Percentiles rank a stretch among this genome's conserved stretches.
phyloP scores from a whole-genome alignment of 1,140 invertebrate genomes.

The Megathymus violae region DNA sequence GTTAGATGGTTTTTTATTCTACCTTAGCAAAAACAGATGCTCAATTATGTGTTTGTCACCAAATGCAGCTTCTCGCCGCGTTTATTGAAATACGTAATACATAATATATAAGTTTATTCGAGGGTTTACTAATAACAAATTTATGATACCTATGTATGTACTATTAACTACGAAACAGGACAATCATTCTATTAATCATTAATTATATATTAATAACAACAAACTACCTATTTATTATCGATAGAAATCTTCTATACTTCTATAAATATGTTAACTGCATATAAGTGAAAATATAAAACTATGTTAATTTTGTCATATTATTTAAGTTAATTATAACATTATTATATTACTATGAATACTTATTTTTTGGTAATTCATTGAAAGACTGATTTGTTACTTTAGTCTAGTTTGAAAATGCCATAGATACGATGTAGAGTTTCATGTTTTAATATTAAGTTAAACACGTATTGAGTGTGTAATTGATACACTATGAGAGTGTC shows the following conservation, averaged over 20 bases:
- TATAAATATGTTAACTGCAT: slow-evolving; percentile 50
- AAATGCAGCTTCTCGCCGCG: slow-evolving; percentile 32
- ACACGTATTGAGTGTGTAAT: slow-evolving; percentile 66
- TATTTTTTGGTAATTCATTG: slow-evolving; percentile 76
- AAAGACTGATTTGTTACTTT: slow-evolving; percentile 83
- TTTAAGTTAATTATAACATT: slow-evolving; percentile 60
- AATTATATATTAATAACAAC: slow-evolving; percentile 10
- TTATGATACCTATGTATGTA: slow-evolving; percentile 26
- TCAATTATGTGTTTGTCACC: slow-evolving; percentile 64
- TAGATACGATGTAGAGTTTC: slow-evolving; percentile 75
- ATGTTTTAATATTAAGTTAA: slow-evolving; percentile 65
- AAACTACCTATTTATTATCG: slow-evolving; percentile 36
- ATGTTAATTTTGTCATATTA: slow-evolving; percentile 60
- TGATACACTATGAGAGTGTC: slow-evolving; percentile 68
- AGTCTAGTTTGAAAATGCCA: slow-evolving; percentile 83
- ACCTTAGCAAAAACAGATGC: slow-evolving; percentile 67
- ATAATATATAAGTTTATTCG: slow-evolving; percentile 39
- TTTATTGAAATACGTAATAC: slow-evolving; percentile 41
- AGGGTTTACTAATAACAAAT: slow-evolving; percentile 5
- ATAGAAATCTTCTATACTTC: slow-evolving; percentile 40
- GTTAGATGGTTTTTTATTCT: slow-evolving; percentile 52
- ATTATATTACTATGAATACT: slow-evolving; percentile 52
- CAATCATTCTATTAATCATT: slow-evolving; percentile 7
- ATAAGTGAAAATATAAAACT: slow-evolving; percentile 49
- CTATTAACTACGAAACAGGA: slow-evolving; percentile 11